Evolutionary conservation across 2,113 vertebrate genomes (phyloP).

Genomic region (Stigmatopora argus): DNA sequence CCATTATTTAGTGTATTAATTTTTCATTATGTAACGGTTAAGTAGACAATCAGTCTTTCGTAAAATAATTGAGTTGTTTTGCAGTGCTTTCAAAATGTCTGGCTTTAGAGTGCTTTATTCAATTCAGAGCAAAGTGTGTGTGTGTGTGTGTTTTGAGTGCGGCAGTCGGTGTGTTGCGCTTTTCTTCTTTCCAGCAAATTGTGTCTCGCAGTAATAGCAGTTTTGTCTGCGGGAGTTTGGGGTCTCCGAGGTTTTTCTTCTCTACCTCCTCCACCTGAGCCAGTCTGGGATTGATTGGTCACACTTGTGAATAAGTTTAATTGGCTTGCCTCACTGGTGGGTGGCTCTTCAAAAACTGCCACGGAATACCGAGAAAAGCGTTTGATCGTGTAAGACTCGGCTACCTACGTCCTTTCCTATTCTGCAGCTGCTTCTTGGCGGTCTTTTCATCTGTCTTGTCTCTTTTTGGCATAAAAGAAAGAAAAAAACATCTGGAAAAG

Average conservation of each 20-base stretch:
- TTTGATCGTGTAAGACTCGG: slow-evolving; percentile 48
- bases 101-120: slow-evolving; percentile 62
- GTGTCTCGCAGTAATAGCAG: slow-evolving; percentile 5
- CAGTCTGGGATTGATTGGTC: slow-evolving; percentile 53
- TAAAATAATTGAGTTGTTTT: slow-evolving; percentile 44
- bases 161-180: slow-evolving; percentile 32
- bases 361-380: slow-evolving; percentile 39
- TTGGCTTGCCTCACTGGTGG: slow-evolving; percentile 56
- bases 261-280: slow-evolving; percentile 52
- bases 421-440: slow-evolving; percentile 3
- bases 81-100: slow-evolving; percentile 56
- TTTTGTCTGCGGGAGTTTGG: slow-evolving; percentile 22
- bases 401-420: slow-evolving; percentile 34
- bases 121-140: slow-evolving; percentile 44
- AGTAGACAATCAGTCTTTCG: slow-evolving; percentile 33
- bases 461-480: background rate
- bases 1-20: background rate
- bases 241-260: slow-evolving; percentile 39
- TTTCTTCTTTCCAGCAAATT: slow-evolving; percentile 36
- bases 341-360: slow-evolving; percentile 40
- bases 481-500: slow-evolving; percentile 25
- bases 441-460: slow-evolving; percentile 14
- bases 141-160: slow-evolving; percentile 16
- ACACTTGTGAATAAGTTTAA: slow-evolving; percentile 60
- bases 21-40: background rate